Evolutionary conservation across 2,797 vertebrate genomes (phyloP).

Genomic region (Hapalemur alaotrensis): DNA sequence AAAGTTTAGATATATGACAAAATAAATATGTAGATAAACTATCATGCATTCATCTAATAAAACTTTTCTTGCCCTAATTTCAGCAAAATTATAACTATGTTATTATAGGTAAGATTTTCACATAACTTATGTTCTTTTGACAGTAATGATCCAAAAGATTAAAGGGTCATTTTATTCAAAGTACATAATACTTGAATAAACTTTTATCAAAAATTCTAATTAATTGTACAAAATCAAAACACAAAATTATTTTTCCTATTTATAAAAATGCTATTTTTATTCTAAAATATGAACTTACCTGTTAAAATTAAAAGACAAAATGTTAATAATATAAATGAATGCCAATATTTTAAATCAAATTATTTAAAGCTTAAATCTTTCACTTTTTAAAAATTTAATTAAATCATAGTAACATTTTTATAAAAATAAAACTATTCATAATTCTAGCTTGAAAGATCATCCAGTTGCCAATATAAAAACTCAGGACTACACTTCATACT

Average conservation of each 20-base stretch:
- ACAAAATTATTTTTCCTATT: slow-evolving; percentile 4
- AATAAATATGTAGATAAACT: slow-evolving; percentile 24
- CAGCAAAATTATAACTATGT: slow-evolving; percentile 24
- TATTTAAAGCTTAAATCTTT: slow-evolving; percentile 32
- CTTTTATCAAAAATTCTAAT: slow-evolving; percentile 27
- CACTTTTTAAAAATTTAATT: neutral
- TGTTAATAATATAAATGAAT: neutral
- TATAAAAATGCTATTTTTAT: slow-evolving; percentile 31
- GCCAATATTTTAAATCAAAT: slow-evolving; percentile 21
- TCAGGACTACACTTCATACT: neutral
- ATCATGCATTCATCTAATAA: neutral
- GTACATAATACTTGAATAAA: neutral
- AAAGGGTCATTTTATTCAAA: slow-evolving; percentile 42
- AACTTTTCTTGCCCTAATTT: slow-evolving; percentile 41
- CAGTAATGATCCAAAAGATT: slow-evolving; percentile 24
- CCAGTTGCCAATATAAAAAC: neutral
- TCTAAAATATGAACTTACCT: slow-evolving; percentile 34
- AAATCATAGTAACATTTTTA: slow-evolving; percentile 29
- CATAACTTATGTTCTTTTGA: slow-evolving; percentile 12
- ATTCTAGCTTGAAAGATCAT: neutral
- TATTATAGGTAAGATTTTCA: slow-evolving; percentile 14
- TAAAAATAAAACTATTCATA: slow-evolving; percentile 25
- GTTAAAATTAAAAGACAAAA: slow-evolving; percentile 38
- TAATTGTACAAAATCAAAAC: slow-evolving; percentile 35
- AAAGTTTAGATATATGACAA: neutral